These are phyloP conservation scores for Vicugna pacos DNA, from an alignment of 2,113 vertebrate species.

Conservation along the genomic window DNA sequence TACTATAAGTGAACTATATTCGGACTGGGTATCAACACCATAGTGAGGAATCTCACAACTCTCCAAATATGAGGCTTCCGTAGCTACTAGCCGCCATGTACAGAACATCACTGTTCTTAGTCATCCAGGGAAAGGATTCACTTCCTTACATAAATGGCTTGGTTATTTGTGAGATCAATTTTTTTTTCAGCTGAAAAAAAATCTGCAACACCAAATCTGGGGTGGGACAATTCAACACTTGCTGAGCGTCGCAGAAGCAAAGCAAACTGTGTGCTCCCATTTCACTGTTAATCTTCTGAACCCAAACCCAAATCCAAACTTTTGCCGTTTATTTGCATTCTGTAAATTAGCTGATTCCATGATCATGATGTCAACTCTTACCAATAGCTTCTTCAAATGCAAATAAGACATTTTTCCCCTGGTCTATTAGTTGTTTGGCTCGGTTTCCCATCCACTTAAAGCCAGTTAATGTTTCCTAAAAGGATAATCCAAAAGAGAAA, in stretches of 20 bases:
- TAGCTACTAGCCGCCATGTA: neutral
- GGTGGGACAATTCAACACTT: neutral
- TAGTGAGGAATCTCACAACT: neutral
- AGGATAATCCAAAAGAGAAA: neutral
- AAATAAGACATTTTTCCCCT: conserved; percentile 96
- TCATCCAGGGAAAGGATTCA: neutral
- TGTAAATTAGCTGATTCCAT: neutral
- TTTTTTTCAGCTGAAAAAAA: neutral
- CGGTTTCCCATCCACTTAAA: conserved; percentile 99
- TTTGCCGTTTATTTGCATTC: neutral
- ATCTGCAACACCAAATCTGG: neutral
- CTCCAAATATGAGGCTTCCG: neutral
- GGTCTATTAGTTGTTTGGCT: conserved; percentile 93
- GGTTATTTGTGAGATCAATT: neutral
- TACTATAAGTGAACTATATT: too few species aligned
- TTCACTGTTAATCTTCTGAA: neutral
- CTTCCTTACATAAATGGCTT: neutral
- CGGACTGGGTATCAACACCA: neutral
- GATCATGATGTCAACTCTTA: conserved; percentile 79
- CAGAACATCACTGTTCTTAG: neutral
- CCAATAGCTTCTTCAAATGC: conserved; percentile 99
- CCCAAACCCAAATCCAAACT: neutral
- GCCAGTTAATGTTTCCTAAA: conserved; percentile 97
- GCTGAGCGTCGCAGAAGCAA: neutral
- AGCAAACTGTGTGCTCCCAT: neutral